Percentiles rank a stretch among this genome's conserved stretches.
Evolutionary conservation across 2,113 vertebrate species (phyloP).

Genomic region (Heptranchias perlo): DNA sequence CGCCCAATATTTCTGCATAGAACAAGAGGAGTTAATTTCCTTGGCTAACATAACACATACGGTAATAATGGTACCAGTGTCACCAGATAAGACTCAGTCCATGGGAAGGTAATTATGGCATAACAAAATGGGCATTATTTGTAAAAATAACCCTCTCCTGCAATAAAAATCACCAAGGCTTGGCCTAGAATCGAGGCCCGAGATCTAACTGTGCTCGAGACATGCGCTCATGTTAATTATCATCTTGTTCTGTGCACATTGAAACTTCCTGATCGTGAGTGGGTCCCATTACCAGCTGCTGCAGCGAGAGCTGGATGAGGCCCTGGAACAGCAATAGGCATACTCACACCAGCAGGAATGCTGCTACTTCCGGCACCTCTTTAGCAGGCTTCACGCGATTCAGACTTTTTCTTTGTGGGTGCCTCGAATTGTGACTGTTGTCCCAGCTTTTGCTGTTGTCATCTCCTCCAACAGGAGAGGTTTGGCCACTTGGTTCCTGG

Average conservation of each 20-base stretch:
- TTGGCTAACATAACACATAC: neutral
- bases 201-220: neutral
- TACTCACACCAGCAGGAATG: too few relatives aligned
- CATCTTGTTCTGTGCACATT: too few relatives aligned
- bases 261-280: too few relatives aligned
- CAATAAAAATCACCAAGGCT: neutral
- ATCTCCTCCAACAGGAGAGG: neutral
- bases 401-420: neutral
- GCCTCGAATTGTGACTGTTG: neutral
- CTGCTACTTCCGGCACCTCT: neutral
- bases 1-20: neutral
- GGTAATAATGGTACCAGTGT: neutral
- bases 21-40: neutral
- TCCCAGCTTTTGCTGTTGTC: neutral
- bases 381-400: neutral
- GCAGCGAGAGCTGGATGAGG: too few relatives aligned
- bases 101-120: neutral
- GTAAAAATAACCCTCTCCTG: neutral
- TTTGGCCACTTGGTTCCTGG: neutral
- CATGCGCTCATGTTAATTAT: neutral
- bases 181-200: neutral
- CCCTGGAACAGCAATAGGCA: too few relatives aligned
- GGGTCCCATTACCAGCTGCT: too few relatives aligned
- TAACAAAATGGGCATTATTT: neutral
- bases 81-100: neutral